Percentiles rank a stretch among this genome's conserved stretches.
Conservation (phyloP, 1,140 invertebrate species). For the Gonatopus flavifemur region DNA sequence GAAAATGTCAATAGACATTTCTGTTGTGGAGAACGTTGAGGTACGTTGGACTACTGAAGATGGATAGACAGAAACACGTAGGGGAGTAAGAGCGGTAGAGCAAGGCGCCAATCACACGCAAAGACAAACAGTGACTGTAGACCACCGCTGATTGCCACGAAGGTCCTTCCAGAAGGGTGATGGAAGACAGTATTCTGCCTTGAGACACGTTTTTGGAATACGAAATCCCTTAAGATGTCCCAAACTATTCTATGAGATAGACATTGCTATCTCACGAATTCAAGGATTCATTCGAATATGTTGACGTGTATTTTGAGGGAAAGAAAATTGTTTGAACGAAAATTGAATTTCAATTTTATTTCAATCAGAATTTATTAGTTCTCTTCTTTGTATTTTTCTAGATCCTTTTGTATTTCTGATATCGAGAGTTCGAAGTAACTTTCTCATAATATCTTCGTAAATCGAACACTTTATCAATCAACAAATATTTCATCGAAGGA, state of each 20-base stretch:
- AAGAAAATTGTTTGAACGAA: too few relatives aligned
- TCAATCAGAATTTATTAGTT: too few relatives aligned
- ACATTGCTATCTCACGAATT: constrained; percentile 16
- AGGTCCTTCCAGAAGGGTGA: constrained; percentile 38
- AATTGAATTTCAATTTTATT: too few relatives aligned
- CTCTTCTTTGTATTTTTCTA: too few relatives aligned
- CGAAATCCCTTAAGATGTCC: constrained; percentile 34
- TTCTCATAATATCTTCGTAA: too few relatives aligned
- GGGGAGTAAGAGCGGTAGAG: constrained; percentile 29
- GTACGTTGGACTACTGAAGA: constrained; percentile 29
- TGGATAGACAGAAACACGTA: too few relatives aligned
- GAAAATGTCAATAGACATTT: constrained; percentile 34
- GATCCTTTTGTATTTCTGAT: too few relatives aligned
- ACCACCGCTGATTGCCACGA: constrained; percentile 47
- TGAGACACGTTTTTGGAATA: constrained; percentile 33
- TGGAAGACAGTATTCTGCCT: constrained; percentile 23
- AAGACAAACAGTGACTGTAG: constrained; percentile 49
- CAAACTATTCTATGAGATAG: constrained; percentile 7
- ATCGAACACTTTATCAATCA: too few relatives aligned
- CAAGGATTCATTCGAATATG: constrained; percentile 11
- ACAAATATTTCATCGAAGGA: too few relatives aligned
- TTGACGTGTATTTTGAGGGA: not conserved
- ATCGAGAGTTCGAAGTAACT: too few relatives aligned
- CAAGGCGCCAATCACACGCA: constrained; percentile 52
- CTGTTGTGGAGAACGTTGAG: constrained; percentile 19